Evolutionary conservation across 2,888 invertebrate species (phyloP).

Genomic region (Tridacna gigas): DNA sequence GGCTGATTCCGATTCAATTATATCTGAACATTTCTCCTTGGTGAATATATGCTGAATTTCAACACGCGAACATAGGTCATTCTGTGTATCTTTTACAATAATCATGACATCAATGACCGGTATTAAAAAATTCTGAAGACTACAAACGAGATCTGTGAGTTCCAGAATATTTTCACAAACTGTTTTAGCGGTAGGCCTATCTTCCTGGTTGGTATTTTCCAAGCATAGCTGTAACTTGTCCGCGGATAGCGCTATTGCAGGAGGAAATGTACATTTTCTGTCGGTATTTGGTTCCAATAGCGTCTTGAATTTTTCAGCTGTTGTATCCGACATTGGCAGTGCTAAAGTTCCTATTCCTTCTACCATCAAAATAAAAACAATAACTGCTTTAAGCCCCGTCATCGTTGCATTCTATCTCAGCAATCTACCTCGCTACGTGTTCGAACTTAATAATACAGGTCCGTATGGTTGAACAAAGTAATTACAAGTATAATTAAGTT

Average conservation of each 20-base stretch:
- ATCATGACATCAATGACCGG: not conserved
- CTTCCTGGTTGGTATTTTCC: not conserved
- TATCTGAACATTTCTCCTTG: not conserved
- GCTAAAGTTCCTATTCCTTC: no score
- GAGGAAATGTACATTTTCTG: not conserved
- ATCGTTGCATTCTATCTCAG: not conserved
- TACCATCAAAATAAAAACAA: not conserved
- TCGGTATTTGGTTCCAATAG: not conserved
- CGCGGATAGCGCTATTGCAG: not conserved
- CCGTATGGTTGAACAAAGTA: not conserved
- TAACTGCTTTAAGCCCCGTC: no score
- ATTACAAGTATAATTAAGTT: no score
- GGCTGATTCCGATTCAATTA: not conserved
- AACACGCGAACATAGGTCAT: not conserved
- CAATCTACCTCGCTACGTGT: constrained; percentile 5
- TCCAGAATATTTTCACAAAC: constrained; percentile 8
- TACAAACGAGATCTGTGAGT: not conserved
- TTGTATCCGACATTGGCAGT: not conserved
- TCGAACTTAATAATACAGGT: not conserved
- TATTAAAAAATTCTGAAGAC: no score
- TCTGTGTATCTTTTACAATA: not conserved
- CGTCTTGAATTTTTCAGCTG: not conserved
- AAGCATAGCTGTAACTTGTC: not conserved
- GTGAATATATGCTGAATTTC: not conserved
- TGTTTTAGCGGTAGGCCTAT: not conserved